Conservation (phyloP, 2,888 invertebrate species). For the Scaptomyza flava region DNA sequence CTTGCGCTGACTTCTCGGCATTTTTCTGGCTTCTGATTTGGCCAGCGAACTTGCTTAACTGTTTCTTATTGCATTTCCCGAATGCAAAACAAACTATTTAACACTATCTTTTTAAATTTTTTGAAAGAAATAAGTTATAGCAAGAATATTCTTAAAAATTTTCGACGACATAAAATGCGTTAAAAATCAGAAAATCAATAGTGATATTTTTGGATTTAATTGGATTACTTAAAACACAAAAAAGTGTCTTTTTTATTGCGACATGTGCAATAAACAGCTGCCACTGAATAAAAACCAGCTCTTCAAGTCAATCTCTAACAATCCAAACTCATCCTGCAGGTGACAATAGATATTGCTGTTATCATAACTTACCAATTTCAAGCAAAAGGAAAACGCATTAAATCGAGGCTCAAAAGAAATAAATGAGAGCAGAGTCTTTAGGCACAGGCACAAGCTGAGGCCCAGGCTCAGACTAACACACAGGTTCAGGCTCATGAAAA, state of each 20-base stretch:
- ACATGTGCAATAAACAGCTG: slow-evolving; percentile 58
- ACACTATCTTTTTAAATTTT: too few species aligned
- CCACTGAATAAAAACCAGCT: background rate
- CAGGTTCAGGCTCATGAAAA: slow-evolving; percentile 38
- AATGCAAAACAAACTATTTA: background rate
- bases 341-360: slow-evolving; percentile 62
- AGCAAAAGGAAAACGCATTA: slow-evolving; percentile 36
- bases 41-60: slow-evolving; percentile 65
- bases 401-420: slow-evolving; percentile 23
- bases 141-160: background rate
- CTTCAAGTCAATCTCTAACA: slow-evolving; percentile 45
- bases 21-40: slow-evolving; percentile 73
- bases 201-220: background rate
- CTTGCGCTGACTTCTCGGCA: slow-evolving; percentile 49
- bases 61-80: slow-evolving; percentile 28
- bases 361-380: slow-evolving; percentile 73
- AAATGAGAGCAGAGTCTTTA: slow-evolving; percentile 26
- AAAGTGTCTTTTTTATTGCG: background rate
- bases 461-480: slow-evolving; percentile 10
- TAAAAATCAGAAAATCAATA: too few species aligned
- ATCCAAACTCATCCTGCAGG: slow-evolving; percentile 52
- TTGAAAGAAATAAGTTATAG: too few species aligned
- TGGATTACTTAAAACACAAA: background rate
- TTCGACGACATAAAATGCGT: background rate
- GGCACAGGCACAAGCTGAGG: slow-evolving; percentile 3